Base-by-base conservation (phyloP, 2,797 vertebrate species). In the Kryptopterus vitreolus region DNA sequence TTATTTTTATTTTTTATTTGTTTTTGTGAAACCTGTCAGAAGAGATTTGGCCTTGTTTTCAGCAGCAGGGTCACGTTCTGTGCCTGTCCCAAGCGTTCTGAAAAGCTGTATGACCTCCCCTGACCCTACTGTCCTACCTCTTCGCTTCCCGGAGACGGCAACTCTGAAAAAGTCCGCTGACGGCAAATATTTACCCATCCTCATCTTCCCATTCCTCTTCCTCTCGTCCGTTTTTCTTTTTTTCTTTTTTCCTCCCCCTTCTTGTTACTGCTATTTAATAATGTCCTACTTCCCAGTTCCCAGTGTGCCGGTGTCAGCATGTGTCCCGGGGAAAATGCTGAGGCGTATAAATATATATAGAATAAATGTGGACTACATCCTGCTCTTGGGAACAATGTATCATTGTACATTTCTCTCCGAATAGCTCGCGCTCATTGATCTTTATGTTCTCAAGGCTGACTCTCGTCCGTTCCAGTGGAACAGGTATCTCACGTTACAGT, bases 21-120 rank as follows among this genome's bases (percentile, higher is more conserved):
- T 26, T 29, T 50, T 29, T 29, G 18, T 18, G 78, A 73, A 73
- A 24, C 33, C 33, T 16, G 22, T 22, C 11, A 38, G 29, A 3
- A 72, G 33, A 59, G 53, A 55, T 58, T 46, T 59, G 38, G 33
- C 5, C 8, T 15, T 26, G 2, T 65, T 77, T 77, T 88, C 81
- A 71, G 86, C 77, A 84, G 55, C 68, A 4, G 31, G 75, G 13
- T 85, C 84, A 84, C 79, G 82, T 81, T 81, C 59, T 24, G 66
- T 72, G 52, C 55, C 48, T 78, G 76, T 81, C 79, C 57, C 50
- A 48, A 58, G 77, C 66, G 10, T 79, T 82, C 24, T 78, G 75
- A 68, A 78, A 46, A 83, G 69, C n/a, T 58, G 78, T 31, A 75
- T 80, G 70, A 85, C 84, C n/a, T n/a, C n/a, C n/a, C 85, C 79